A percentile compares a stretch with the other conserved stretches of the same genome.
Evolutionary conservation across 2,797 vertebrate species (phyloP).

Genomic region (Sebastes elongatus): DNA sequence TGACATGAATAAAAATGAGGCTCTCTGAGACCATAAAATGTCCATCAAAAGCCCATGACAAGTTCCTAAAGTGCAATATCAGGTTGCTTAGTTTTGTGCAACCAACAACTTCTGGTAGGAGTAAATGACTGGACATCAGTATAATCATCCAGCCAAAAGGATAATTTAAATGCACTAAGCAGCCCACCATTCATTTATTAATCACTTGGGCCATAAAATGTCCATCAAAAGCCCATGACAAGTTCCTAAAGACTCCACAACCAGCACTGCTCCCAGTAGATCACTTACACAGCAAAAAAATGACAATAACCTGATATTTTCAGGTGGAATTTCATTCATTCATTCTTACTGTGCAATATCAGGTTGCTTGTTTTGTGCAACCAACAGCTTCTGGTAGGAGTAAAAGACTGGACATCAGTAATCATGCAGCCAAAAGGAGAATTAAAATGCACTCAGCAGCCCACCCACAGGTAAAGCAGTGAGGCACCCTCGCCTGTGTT

Average conservation of each 20-base stretch:
- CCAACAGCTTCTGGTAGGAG: neutral
- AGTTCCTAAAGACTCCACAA: neutral
- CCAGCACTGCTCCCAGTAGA: too few species aligned
- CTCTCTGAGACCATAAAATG: too few species aligned
- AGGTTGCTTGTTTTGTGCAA: neutral
- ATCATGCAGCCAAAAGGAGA: neutral
- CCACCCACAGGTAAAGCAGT: too few species aligned
- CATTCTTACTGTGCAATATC: neutral
- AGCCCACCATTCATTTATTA: neutral
- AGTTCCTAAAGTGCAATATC: neutral
- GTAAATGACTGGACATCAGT: neutral
- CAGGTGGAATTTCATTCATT: too few species aligned
- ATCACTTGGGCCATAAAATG: neutral
- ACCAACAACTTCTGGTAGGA: neutral
- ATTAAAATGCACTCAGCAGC: neutral
- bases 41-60: neutral
- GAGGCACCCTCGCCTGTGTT: neutral
- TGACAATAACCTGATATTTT: too few species aligned
- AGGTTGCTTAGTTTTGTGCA: neutral
- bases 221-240: neutral
- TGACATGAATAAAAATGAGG: slow-evolving; percentile 3
- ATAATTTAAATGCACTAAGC: neutral
- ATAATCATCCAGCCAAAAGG: neutral
- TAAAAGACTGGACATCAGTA: neutral
- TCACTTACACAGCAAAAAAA: too few species aligned